Conservation (phyloP, 2,113 vertebrate genomes). For the Oenanthe melanoleuca region DNA sequence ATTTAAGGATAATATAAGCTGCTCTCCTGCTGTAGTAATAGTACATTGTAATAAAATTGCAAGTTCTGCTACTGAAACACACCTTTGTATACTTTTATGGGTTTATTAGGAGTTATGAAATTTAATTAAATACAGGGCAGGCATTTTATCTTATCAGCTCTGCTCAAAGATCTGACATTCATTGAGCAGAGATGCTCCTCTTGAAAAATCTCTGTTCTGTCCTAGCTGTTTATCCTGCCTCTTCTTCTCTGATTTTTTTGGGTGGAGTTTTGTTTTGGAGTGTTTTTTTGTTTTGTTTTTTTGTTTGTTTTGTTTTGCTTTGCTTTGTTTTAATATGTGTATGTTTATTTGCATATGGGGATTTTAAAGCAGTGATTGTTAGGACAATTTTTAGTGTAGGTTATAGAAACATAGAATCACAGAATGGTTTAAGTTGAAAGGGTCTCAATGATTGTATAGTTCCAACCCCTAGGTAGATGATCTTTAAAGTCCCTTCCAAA, state of each 20-base stretch:
- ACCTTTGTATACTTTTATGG: background rate
- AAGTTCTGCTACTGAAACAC: conserved; percentile 9
- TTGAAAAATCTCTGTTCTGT: background rate
- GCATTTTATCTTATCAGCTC: conserved; percentile 17
- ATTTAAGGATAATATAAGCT: background rate
- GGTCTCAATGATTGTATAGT: background rate
- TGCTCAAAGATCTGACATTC: conserved; percentile 6
- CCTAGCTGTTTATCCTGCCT: background rate
- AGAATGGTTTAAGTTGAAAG: background rate
- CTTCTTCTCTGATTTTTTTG: background rate
- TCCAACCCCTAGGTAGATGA: background rate
- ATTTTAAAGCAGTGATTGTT: background rate
- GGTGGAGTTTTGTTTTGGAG: too few species aligned
- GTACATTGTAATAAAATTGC: background rate
- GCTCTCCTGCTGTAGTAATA: background rate
- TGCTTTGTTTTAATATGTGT: background rate
- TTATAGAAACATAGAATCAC: background rate
- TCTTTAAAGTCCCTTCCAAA: background rate
- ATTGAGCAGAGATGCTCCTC: background rate
- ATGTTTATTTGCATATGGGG: background rate
- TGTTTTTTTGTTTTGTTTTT: background rate
- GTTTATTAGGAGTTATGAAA: background rate
- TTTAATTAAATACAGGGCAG: conserved; percentile 39
- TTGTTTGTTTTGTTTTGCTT: background rate
- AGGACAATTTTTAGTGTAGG: background rate